Conservation (phyloP, 2,113 vertebrate species). For the Diadophis punctatus region DNA sequence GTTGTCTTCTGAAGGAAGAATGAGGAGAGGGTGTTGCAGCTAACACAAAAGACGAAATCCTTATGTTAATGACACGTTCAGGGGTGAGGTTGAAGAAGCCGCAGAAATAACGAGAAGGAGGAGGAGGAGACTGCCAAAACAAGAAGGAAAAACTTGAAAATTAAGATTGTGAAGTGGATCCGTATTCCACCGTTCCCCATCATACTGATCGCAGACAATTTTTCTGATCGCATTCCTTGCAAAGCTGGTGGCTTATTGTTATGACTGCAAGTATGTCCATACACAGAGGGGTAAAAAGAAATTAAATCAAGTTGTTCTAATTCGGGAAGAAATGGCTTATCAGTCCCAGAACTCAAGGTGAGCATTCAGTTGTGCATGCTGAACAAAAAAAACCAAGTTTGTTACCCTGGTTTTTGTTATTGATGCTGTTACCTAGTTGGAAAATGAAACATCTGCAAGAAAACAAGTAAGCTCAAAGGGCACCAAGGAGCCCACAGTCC, state of each 20-base stretch:
- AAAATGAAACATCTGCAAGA: too few species aligned
- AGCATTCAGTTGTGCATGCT: background rate
- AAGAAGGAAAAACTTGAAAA: background rate
- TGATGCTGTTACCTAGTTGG: too few species aligned
- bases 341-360: background rate
- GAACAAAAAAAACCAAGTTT: background rate
- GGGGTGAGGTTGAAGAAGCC: constrained; percentile 16
- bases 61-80: constrained; percentile 3
- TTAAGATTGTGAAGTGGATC: background rate
- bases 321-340: background rate
- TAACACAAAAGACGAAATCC: constrained; percentile 17
- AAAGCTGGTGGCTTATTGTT: background rate
- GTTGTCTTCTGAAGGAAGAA: constrained; percentile 12
- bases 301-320: background rate
- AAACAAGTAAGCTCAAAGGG: too few species aligned
- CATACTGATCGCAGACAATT: background rate
- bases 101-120: constrained; percentile 15
- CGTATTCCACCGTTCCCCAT: background rate
- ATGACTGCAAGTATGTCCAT: background rate
- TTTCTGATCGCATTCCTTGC: background rate
- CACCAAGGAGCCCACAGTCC: too few species aligned
- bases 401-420: background rate
- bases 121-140: constrained; percentile 4
- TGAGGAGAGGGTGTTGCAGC: background rate
- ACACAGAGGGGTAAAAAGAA: background rate